Evolutionary conservation across 2,113 vertebrate species (phyloP).

Genomic region (Aythya baeri): DNA sequence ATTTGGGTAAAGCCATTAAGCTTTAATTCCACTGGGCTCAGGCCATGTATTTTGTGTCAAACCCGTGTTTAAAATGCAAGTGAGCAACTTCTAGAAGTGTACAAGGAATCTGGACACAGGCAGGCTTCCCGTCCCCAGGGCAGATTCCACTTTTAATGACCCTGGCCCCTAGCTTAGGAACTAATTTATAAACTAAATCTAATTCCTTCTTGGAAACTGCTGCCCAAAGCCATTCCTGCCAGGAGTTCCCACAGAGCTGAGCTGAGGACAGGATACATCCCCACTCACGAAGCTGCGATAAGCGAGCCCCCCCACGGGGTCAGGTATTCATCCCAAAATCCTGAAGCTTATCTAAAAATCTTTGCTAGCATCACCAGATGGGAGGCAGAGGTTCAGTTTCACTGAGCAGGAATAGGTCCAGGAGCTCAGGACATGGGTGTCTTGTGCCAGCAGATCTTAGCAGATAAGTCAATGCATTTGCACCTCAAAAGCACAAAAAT

Average conservation of each 20-base stretch:
- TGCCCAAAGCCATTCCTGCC: not conserved
- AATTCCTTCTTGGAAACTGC: conserved; percentile 14
- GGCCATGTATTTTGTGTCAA: not conserved
- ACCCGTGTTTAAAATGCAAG: not conserved
- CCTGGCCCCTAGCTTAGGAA: not conserved
- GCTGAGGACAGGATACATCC: not conserved
- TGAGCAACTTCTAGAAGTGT: not conserved
- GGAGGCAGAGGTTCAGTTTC: not conserved
- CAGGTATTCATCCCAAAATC: not conserved
- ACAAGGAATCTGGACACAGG: not conserved
- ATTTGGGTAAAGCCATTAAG: conserved; percentile 17
- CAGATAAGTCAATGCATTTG: not conserved
- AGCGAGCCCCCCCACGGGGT: not conserved
- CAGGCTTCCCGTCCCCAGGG: not conserved
- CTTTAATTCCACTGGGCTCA: not conserved
- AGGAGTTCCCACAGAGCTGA: conserved; percentile 18
- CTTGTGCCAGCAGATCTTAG: not conserved
- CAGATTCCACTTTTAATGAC: conserved; percentile 2
- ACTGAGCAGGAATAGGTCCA: not conserved
- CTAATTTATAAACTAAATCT: conserved; percentile 34
- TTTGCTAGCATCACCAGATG: not conserved
- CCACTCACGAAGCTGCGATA: accelerated
- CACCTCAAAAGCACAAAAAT: not conserved
- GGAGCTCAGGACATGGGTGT: not conserved
- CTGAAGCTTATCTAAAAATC: not conserved